A percentile compares a stretch with the other conserved stretches of the same genome.
Evolutionary conservation across 1,140 invertebrate genomes (phyloP).

Genomic region (Manduca sexta): DNA sequence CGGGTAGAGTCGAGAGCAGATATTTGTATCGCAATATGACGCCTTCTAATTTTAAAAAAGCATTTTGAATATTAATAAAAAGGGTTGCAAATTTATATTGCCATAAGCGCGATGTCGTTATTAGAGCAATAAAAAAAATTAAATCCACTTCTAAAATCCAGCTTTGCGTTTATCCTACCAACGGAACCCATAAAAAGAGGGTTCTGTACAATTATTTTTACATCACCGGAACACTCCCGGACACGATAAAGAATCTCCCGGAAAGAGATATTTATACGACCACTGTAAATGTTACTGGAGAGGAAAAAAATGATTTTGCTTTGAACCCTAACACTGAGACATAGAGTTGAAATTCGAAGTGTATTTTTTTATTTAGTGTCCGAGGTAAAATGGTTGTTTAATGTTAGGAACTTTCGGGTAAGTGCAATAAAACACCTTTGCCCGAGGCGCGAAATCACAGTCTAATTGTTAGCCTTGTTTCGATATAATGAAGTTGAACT

Average conservation of each 20-base stretch:
- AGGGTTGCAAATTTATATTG: neutral
- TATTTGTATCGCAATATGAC: no score
- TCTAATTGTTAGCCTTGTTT: conserved; percentile 26
- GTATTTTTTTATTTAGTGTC: neutral
- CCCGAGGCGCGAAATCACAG: conserved; percentile 22
- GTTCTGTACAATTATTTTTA: conserved; percentile 26
- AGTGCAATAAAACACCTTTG: conserved; percentile 25
- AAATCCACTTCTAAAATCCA: conserved; percentile 11
- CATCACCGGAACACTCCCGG: conserved; percentile 26
- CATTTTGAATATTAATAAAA: neutral
- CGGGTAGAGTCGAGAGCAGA: no score
- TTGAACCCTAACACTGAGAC: neutral
- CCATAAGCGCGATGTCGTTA: neutral
- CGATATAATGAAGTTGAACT: conserved; percentile 15
- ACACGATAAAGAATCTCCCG: conserved; percentile 29
- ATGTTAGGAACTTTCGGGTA: conserved; percentile 19
- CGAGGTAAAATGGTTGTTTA: neutral
- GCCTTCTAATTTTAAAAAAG: no score
- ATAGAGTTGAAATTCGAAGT: conserved; percentile 7
- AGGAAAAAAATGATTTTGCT: neutral
- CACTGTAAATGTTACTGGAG: conserved; percentile 7
- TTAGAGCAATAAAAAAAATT: conserved; percentile 1
- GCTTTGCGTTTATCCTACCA: conserved; percentile 13
- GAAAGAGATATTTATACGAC: conserved; percentile 28
- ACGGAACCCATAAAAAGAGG: conserved; percentile 19